Conservation (phyloP, 2,113 vertebrate species). For the Phasianus colchicus region DNA sequence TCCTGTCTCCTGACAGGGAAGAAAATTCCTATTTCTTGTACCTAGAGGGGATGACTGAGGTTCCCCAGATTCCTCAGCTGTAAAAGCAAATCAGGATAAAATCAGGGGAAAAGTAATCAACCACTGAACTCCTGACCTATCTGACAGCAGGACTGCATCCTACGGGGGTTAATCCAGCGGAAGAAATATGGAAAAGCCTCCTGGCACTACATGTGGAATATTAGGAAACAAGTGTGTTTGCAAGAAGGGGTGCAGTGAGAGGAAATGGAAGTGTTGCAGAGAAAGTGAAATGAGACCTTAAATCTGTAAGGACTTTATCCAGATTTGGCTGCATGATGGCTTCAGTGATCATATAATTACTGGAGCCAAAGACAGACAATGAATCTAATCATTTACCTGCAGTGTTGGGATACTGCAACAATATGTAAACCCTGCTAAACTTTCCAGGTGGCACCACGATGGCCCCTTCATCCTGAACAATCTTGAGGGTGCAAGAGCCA, state of each 20-base stretch:
- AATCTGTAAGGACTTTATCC: neutral
- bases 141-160: neutral
- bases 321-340: neutral
- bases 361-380: neutral
- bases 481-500: accelerated
- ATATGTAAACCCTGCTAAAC: neutral
- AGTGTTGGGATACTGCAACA: neutral
- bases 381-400: neutral
- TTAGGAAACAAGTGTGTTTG: neutral
- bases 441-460: neutral
- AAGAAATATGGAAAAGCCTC: neutral
- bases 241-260: neutral
- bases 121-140: neutral
- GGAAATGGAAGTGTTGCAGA: neutral
- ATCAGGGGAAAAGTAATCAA: neutral
- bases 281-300: neutral
- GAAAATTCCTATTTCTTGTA: neutral
- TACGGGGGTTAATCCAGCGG: accelerated
- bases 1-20: neutral
- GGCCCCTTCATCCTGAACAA: accelerated
- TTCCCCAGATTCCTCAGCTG: neutral
- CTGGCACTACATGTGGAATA: neutral
- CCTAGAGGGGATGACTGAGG: neutral
- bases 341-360: neutral
- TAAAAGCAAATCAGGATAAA: neutral